Conservation (phyloP, 2,797 vertebrate species). For the Sebastes reedi region DNA sequence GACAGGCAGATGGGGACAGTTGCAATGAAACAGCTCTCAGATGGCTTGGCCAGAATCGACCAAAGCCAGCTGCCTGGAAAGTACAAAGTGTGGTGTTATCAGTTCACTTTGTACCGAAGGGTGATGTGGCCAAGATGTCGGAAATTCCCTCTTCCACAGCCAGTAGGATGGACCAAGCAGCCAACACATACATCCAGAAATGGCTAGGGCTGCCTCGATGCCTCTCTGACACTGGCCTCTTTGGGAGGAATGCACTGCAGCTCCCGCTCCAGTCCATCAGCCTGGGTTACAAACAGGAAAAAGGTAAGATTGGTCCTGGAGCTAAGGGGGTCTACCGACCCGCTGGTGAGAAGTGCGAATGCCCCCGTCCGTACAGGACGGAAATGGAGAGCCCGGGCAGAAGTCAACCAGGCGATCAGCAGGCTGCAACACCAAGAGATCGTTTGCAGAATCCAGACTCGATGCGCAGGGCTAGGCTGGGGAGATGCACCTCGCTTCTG, state of each 20-base stretch:
- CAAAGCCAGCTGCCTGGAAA: too few relatives aligned
- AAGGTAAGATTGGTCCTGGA: background rate
- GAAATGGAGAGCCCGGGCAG: too few relatives aligned
- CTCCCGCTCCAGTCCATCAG: background rate
- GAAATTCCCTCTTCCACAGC: background rate
- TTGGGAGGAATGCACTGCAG: background rate
- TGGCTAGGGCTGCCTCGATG: background rate
- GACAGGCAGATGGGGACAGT: conserved; percentile 14
- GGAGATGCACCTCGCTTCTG: too few relatives aligned
- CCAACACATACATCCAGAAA: background rate
- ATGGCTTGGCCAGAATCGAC: too few relatives aligned
- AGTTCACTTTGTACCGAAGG: background rate
- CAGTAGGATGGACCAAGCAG: background rate
- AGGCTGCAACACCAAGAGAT: too few relatives aligned
- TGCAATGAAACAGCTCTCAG: too few relatives aligned
- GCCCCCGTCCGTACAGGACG: background rate
- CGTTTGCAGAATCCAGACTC: too few relatives aligned
- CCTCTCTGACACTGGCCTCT: background rate
- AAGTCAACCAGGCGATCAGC: too few relatives aligned
- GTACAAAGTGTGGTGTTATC: background rate
- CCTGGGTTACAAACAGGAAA: background rate
- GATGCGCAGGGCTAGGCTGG: too few relatives aligned
- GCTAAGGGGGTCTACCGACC: background rate
- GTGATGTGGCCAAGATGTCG: background rate
- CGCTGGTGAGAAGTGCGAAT: background rate